Evolutionary conservation across 2,888 invertebrate genomes (phyloP).

Genomic region (Dexiosoma caninum): DNA sequence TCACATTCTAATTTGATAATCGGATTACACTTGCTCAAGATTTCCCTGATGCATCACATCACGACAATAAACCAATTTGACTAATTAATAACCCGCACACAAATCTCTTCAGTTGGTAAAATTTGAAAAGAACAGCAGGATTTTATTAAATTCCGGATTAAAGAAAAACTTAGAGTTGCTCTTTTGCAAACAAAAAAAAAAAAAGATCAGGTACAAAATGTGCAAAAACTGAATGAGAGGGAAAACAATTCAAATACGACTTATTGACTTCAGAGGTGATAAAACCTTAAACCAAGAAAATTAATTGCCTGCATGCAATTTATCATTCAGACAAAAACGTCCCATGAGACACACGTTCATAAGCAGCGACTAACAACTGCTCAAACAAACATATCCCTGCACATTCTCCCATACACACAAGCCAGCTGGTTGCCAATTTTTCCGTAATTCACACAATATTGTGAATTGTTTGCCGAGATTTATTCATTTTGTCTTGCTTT

Average conservation of each 20-base stretch:
- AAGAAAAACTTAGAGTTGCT: neutral
- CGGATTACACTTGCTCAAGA: conserved; percentile 58
- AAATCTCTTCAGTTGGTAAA: conserved; percentile 20
- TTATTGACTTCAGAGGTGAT: conserved; percentile 60
- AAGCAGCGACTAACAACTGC: conserved; percentile 14
- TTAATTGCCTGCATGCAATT: conserved; percentile 60
- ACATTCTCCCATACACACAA: neutral
- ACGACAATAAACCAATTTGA: conserved; percentile 51
- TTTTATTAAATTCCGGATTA: conserved; percentile 45
- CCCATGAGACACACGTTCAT: conserved; percentile 48
- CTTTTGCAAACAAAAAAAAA: conserved; percentile 7
- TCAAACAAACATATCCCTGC: neutral
- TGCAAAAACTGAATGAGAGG: conserved; percentile 12
- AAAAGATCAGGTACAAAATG: conserved; percentile 40
- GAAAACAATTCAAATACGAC: conserved; percentile 24
- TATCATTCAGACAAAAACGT: conserved; percentile 33
- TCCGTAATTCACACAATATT: conserved; percentile 52
- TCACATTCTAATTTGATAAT: conserved; percentile 44
- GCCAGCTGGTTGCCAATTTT: conserved; percentile 59
- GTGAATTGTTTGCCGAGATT: conserved; percentile 34
- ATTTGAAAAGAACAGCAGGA: conserved; percentile 58
- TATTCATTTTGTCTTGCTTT: neutral
- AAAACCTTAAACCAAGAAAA: conserved; percentile 57
- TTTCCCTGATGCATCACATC: conserved; percentile 24
- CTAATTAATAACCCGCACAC: conserved; percentile 58